Conservation (phyloP, 2,797 vertebrate species). For the Macropus fuliginosus region DNA sequence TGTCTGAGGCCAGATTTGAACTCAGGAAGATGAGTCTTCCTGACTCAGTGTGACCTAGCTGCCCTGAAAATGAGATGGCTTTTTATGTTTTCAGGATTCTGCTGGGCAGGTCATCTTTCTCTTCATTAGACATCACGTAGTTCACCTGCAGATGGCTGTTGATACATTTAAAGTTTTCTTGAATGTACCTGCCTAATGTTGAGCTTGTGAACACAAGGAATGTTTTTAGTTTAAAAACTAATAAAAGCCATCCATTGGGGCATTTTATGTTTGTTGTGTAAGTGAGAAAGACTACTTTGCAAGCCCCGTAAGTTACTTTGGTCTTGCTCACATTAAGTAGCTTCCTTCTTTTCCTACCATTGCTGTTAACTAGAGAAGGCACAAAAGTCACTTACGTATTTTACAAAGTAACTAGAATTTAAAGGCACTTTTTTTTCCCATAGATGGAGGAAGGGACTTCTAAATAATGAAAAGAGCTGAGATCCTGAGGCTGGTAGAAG, state of each 20-base stretch:
- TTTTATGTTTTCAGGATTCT: background rate
- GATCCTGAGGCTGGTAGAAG: background rate
- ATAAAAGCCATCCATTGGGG: background rate
- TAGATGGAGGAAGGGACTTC: background rate
- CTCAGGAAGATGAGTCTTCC: background rate
- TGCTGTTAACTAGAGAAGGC: background rate
- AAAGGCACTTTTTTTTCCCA: background rate
- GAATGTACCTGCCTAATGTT: background rate
- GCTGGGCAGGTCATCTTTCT: background rate
- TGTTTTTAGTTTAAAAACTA: background rate
- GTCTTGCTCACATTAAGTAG: background rate
- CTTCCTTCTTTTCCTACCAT: background rate
- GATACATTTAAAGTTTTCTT: background rate
- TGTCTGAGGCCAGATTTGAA: background rate
- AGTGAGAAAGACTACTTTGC: background rate
- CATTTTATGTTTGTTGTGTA: background rate
- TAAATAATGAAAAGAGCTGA: too few species aligned
- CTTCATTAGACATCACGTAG: background rate
- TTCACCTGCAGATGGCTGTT: background rate
- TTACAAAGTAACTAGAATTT: background rate
- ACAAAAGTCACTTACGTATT: background rate
- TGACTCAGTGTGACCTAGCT: background rate
- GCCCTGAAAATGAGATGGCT: background rate
- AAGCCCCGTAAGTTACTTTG: constrained; percentile 2
- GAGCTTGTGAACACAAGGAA: background rate